A percentile compares a stretch with the other conserved stretches of the same genome.
Evolutionary conservation across 1,140 invertebrate species (phyloP).

Genomic region (Aphis craccivora): DNA sequence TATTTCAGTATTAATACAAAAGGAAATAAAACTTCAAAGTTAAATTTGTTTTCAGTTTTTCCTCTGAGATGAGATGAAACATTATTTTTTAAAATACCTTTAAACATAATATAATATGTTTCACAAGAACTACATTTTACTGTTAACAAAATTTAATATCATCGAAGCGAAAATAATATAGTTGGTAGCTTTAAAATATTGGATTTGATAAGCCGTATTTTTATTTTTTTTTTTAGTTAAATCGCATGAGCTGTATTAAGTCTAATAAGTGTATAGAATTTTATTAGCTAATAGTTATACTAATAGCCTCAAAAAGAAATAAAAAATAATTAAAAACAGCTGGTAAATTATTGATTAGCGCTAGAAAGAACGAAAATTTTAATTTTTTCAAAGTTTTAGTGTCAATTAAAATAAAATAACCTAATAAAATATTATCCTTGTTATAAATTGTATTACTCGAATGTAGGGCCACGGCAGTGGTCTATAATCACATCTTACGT

Average conservation of each 20-base stretch:
- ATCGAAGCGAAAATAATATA: not conserved
- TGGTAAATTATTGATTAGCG: not conserved
- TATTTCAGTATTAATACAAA: constrained; percentile 19
- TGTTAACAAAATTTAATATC: not conserved
- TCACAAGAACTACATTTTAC: not conserved
- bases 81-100: constrained; percentile 18
- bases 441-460: not conserved
- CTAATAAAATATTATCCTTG: not conserved
- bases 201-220: not conserved
- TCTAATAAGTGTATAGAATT: not conserved
- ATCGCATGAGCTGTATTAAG: not conserved
- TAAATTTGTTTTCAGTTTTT: constrained; percentile 25
- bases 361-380: not conserved
- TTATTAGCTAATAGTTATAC: too few species aligned
- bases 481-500: not conserved
- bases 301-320: not conserved
- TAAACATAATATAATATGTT: not conserved
- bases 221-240: not conserved
- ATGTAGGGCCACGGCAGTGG: not conserved
- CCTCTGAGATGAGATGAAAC: not conserved
- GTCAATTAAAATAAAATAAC: not conserved
- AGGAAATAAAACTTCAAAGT: constrained; percentile 24
- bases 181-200: not conserved
- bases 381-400: not conserved
- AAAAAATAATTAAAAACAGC: not conserved